Evolutionary conservation across 2,797 vertebrate genomes (phyloP).

Genomic region (Tarsius wallacei): DNA sequence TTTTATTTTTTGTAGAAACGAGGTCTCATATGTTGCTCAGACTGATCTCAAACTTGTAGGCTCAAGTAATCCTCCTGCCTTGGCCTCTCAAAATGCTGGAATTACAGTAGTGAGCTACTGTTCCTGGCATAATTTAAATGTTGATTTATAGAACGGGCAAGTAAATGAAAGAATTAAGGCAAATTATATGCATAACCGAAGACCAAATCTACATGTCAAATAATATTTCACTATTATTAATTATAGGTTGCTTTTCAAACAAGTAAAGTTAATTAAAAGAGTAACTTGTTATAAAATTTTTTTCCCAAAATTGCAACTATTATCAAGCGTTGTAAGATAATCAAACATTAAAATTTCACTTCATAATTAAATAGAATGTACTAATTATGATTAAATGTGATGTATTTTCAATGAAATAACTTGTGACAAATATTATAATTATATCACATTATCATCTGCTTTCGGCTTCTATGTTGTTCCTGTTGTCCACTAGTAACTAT

Average conservation of each 20-base stretch:
- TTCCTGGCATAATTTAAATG: too few relatives aligned
- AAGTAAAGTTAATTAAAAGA: background rate
- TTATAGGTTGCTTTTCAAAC: background rate
- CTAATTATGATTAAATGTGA: background rate
- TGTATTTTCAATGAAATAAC: background rate
- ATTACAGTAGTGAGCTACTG: too few relatives aligned
- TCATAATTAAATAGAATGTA: background rate
- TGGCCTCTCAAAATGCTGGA: too few relatives aligned
- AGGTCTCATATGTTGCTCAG: too few relatives aligned
- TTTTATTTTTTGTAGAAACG: too few relatives aligned
- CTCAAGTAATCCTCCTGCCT: too few relatives aligned
- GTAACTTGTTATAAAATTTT: background rate
- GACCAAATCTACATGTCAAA: background rate
- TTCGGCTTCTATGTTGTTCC: background rate
- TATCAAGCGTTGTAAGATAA: background rate
- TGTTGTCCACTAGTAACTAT: background rate
- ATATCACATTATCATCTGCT: background rate
- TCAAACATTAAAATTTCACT: background rate
- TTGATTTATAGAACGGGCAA: too few relatives aligned
- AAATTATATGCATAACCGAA: background rate
- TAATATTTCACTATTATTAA: background rate
- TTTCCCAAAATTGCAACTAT: background rate
- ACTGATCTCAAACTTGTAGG: too few relatives aligned
- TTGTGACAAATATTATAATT: conserved; percentile 17
- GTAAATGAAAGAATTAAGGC: background rate